Conservation (phyloP, 2,113 vertebrate genomes). For the Illadopsis cleaveri region DNA sequence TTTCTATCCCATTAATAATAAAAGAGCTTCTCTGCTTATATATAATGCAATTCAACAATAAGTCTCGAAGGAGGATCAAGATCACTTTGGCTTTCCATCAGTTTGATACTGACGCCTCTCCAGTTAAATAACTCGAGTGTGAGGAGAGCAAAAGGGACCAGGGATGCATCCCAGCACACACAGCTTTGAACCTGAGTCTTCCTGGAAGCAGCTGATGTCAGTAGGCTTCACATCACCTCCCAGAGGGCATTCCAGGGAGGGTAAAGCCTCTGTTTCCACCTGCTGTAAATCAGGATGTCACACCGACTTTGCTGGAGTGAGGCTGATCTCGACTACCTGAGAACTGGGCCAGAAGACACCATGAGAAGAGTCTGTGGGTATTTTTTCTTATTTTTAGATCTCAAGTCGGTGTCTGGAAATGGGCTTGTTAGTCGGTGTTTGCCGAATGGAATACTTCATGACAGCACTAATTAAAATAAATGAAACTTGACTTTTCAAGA, state of each 20-base stretch:
- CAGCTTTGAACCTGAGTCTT: neutral
- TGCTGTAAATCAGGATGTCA: neutral
- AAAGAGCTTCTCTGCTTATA: slow-evolving; percentile 58
- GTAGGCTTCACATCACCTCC: neutral
- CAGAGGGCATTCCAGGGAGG: accelerated
- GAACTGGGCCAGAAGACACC: neutral
- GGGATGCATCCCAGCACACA: neutral
- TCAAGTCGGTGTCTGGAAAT: neutral
- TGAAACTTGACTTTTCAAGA: slow-evolving; percentile 67
- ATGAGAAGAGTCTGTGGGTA: neutral
- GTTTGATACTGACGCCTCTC: slow-evolving; percentile 17
- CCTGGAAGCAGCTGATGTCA: neutral
- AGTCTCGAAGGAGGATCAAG: slow-evolving; percentile 61
- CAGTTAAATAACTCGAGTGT: neutral
- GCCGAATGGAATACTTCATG: neutral
- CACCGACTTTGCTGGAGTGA: neutral
- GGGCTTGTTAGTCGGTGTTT: slow-evolving; percentile 33
- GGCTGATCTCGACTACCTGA: neutral
- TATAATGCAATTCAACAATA: slow-evolving; percentile 61
- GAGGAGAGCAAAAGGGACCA: neutral
- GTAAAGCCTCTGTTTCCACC: neutral
- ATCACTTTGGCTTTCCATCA: slow-evolving; percentile 65
- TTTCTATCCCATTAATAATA: slow-evolving; percentile 65
- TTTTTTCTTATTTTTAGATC: neutral
- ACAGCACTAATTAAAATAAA: slow-evolving; percentile 60